Conservation (phyloP, 2,888 invertebrate species). For the Caenorhabditis macrosperma region DNA sequence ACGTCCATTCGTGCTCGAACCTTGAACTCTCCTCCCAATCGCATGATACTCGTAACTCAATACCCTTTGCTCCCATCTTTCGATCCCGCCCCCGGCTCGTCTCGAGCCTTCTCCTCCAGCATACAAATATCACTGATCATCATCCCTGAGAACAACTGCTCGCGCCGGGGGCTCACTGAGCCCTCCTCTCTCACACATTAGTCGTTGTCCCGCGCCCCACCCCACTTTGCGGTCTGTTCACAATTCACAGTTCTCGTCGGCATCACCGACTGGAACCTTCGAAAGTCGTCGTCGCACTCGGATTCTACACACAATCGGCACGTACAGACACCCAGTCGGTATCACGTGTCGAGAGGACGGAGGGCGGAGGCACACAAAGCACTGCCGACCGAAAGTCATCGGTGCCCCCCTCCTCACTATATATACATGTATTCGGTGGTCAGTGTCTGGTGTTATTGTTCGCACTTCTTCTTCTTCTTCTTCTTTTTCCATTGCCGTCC, state of each 20-base stretch:
- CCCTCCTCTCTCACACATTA: constrained; percentile 3
- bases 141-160: constrained; percentile 30
- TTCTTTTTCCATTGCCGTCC: not conserved
- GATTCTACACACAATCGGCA: constrained; percentile 17
- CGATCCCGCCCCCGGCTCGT: not conserved
- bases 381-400: constrained; percentile 34
- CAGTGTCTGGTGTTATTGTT: not conserved
- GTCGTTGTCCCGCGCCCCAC: not conserved
- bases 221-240: not conserved
- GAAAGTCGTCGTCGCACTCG: constrained; percentile 7
- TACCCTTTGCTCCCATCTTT: constrained; percentile 31
- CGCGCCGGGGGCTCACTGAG: constrained; percentile 11
- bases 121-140: constrained; percentile 56
- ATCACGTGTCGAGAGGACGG: constrained; percentile 30
- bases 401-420: too few species aligned
- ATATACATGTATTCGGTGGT: constrained; percentile 14
- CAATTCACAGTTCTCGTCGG: not conserved
- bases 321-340: constrained; percentile 26
- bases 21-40: not conserved
- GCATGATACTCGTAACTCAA: constrained; percentile 43
- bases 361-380: constrained; percentile 1
- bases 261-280: constrained; percentile 36
- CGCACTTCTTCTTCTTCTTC: not conserved
- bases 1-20: constrained; percentile 9
- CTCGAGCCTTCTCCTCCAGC: not conserved